Evolutionary conservation across 2,797 vertebrate genomes (phyloP), one percentile per base, ranked within the genome.

Genomic region (Schizopygopsis pylzovi): DNA sequence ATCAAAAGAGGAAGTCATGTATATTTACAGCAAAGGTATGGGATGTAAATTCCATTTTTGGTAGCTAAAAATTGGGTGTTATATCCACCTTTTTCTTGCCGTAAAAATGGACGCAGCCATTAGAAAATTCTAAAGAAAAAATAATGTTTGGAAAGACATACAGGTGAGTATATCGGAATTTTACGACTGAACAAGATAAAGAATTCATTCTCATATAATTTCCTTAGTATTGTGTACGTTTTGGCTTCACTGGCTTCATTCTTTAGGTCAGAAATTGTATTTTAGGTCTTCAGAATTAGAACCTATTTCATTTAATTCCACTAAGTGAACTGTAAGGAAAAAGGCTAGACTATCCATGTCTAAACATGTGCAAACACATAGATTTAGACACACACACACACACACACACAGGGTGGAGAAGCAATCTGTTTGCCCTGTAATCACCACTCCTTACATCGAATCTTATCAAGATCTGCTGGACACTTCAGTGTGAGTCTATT

Each of bases 401-500:
- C 65, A 41, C 37, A 67, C n/a, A 61, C 41, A 56, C n/a, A 61
- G 54, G 22, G 47, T 25, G 12, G 33, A 59, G 52, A 77, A 28
- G 71, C 54, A 87, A 56, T 80, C 43, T 18, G 11, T 85, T 85
- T 84, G n/a, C 67, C 37, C 76, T 73, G 41, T 78, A 80, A 85
- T 79, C 73, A 28, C 43, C 63, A 56, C 33, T 54, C 18, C 59
- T 83, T 68, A 68, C 47, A 54, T 87, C 68, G 87, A 47, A 33
- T 86, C 54, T 67, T 45, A 72, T 72, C 78, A 73, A 84, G 72
- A 82, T 86, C 81, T 25, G 70, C 72, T 43, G 52, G 83, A 88
- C 59, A 87, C 77, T 88, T 85, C 7, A 81, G 59, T 77, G 39
- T 77, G 33, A 22, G 28, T 75, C 79, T 90, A 87, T 86, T 85